Base-by-base conservation (phyloP, 1,140 invertebrate species). In the Rhopalosiphum maidis region DNA sequence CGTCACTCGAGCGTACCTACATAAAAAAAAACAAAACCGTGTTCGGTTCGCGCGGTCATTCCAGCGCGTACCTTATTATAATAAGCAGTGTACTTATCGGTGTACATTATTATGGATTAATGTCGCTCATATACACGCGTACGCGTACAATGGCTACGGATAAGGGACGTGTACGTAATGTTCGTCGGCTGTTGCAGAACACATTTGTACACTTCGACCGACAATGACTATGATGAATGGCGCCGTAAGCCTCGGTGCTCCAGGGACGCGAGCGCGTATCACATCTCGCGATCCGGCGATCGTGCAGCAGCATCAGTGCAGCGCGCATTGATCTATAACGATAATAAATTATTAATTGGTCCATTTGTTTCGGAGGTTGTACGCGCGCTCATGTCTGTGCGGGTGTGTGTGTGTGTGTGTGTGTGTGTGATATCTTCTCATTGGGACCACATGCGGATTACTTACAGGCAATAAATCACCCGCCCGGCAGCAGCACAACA, bases 301-400 rank as follows among this genome's bases (percentile, higher is more conserved):
- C 60, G 60, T 77, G 60, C 15, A 21, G 5, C 60, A 68, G 55
- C 55, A 77, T 43, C 23, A 22, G 8, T 0, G 41, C 2, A 7
- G 9, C 22, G 23, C 35, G 21, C 48, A 25, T 46, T 18, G 55
- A 91, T 82, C 90, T 51, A 51, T 83, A 82, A 91, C 35, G 60
- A 91, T 91, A 82, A 91, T 91, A 91, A 91, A 91, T 91, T 91
- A 91, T 91, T 91, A 91, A 92, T 92, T 92, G 91, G 68, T 77
- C 91, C 68, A 48, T 92, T 82, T 83, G 91, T 92, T 83, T 85
- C 68, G 68, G 82, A 91, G 90, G 37, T 51, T 83, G 25, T 82
- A 15, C 30, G 30, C 46, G 23, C 21, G 85, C 35, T 21, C 35
- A n/a, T 48, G 86, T 51, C 30, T n/a, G 87, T 54, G 46, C 9